These are phyloP conservation scores for Idris sp. DNA, from an alignment of 1,140 invertebrate species.

Conservation along the genomic window DNA sequence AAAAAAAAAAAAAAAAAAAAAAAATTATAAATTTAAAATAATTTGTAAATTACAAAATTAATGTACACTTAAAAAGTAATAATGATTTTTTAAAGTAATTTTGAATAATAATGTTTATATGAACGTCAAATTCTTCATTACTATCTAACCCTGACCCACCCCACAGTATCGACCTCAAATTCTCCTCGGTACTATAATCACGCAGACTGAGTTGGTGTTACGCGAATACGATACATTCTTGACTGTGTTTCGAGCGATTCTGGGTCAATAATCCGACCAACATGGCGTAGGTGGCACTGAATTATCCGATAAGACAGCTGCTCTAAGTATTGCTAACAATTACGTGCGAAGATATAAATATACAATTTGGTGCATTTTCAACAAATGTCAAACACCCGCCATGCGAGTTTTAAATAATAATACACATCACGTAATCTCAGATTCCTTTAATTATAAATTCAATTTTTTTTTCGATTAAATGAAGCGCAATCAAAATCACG, in stretches of 20 bases:
- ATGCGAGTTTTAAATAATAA: slow-evolving; percentile 23
- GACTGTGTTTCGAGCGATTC: slow-evolving; percentile 43
- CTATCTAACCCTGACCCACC: slow-evolving; percentile 62
- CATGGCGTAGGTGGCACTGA: slow-evolving; percentile 50
- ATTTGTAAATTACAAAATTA: too few species aligned
- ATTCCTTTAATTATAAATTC: background rate
- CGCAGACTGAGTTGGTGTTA: slow-evolving; percentile 38
- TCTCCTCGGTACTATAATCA: slow-evolving; percentile 39
- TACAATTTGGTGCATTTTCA: slow-evolving; percentile 12
- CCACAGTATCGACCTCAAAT: slow-evolving; percentile 62
- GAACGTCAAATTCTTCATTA: slow-evolving; percentile 38
- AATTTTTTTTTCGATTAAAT: slow-evolving; percentile 1
- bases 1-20: too few species aligned
- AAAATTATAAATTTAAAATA: too few species aligned
- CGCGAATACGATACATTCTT: slow-evolving; percentile 50
- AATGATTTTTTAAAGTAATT: too few species aligned
- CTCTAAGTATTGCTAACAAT: slow-evolving; percentile 38
- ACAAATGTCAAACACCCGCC: slow-evolving; percentile 35
- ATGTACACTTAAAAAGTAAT: too few species aligned
- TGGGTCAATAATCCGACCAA: slow-evolving; percentile 61
- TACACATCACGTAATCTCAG: slow-evolving; percentile 2
- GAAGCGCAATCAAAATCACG: background rate
- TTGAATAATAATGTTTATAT: too few species aligned
- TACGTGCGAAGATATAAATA: slow-evolving; percentile 49
- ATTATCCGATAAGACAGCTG: slow-evolving; percentile 53